A percentile compares a stretch with the other conserved stretches of the same genome.
Conservation (phyloP, 1,140 invertebrate species). For the Zophobas atratus region DNA sequence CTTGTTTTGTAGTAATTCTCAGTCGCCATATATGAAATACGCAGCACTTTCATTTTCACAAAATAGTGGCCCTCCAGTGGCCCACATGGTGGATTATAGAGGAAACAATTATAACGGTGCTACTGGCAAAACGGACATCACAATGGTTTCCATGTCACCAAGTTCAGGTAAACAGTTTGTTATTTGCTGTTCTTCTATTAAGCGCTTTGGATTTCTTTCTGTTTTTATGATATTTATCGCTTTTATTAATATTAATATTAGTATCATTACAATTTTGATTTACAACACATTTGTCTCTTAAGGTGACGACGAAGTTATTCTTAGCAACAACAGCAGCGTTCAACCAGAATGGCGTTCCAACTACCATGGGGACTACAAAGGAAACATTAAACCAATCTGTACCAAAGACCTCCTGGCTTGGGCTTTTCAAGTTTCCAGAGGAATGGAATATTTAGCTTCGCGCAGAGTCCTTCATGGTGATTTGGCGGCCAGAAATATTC, state of each 20-base stretch:
- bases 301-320: constrained; percentile 39
- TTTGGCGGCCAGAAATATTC: constrained; percentile 95
- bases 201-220: background rate
- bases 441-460: constrained; percentile 95
- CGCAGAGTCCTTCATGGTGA: constrained; percentile 95
- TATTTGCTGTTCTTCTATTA: too few species aligned
- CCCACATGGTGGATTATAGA: constrained; percentile 59
- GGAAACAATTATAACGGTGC: constrained; percentile 60
- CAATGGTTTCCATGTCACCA: constrained; percentile 44
- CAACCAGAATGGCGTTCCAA: constrained; percentile 84
- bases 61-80: constrained; percentile 59
- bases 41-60: constrained; percentile 70
- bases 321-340: constrained; percentile 74
- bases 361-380: constrained; percentile 80
- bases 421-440: constrained; percentile 94
- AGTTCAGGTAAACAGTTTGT: background rate
- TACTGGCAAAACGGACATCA: constrained; percentile 52
- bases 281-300: background rate
- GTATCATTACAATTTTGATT: background rate
- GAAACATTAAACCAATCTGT: constrained; percentile 77
- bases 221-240: background rate
- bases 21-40: constrained; percentile 66
- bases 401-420: constrained; percentile 91
- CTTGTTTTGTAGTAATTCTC: constrained; percentile 43
- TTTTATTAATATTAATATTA: too few species aligned